Evolutionary conservation across 2,797 vertebrate genomes (phyloP).

Genomic region (Lacerta viridis): DNA sequence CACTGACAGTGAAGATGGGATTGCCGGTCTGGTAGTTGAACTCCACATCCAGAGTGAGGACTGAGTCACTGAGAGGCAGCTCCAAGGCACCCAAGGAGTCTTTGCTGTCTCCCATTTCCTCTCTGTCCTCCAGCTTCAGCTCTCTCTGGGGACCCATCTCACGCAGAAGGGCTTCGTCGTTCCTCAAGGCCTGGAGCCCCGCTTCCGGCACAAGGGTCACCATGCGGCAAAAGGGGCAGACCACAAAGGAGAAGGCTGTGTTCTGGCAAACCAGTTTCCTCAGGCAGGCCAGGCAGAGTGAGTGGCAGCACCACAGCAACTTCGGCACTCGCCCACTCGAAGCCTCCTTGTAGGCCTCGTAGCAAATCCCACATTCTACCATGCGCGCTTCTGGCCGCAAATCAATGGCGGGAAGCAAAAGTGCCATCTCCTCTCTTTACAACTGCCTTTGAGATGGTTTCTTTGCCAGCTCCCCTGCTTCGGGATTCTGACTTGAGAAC

Average conservation of each 20-base stretch:
- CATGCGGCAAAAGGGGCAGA: conserved; percentile 76
- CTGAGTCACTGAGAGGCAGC: rapidly evolving
- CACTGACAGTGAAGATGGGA: conserved; percentile 63
- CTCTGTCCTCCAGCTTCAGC: background rate
- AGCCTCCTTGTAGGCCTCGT: conserved; percentile 38
- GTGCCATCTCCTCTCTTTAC: conserved; percentile 5
- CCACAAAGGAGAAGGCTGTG: conserved; percentile 46
- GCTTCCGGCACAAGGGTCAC: conserved; percentile 66
- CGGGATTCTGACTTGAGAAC: background rate
- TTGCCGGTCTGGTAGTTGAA: background rate
- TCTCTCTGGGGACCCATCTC: rapidly evolving
- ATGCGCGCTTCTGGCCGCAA: background rate
- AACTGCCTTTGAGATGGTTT: no score
- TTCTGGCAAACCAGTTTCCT: conserved; percentile 56
- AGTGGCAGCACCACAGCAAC: conserved; percentile 69
- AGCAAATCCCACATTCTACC: conserved; percentile 75
- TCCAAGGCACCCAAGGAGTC: rapidly evolving
- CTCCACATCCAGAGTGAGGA: background rate
- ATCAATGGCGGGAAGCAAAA: background rate
- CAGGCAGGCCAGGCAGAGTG: conserved; percentile 71
- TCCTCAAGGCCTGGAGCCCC: conserved; percentile 27
- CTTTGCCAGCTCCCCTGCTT: background rate
- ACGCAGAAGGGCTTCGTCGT: conserved; percentile 18
- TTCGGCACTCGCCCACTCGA: conserved; percentile 41
- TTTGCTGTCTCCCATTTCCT: background rate